A percentile compares a stretch with the other conserved stretches of the same genome.
Evolutionary conservation across 2,888 invertebrate genomes (phyloP).

Genomic region (Thecophora atra): DNA sequence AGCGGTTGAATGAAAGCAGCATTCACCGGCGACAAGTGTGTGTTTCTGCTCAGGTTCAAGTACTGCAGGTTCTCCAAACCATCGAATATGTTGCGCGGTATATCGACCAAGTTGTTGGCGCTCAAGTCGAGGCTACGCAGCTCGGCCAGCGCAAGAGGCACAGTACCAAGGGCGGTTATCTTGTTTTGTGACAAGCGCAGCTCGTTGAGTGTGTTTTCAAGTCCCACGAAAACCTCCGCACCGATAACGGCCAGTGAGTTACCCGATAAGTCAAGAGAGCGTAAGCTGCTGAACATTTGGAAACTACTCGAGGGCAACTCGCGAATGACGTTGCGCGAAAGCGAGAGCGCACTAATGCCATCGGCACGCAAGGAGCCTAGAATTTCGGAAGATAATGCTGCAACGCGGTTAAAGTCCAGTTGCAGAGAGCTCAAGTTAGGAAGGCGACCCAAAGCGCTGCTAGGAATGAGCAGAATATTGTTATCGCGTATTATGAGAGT

Average conservation of each 20-base stretch:
- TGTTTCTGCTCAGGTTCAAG: conserved; percentile 81
- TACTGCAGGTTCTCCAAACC: conserved; percentile 74
- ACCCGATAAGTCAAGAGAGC: conserved; percentile 79
- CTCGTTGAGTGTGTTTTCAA: conserved; percentile 77
- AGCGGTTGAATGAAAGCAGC: conserved; percentile 77
- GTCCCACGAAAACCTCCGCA: conserved; percentile 78
- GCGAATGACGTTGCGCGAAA: conserved; percentile 86
- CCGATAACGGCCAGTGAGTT: conserved; percentile 79
- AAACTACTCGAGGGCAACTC: conserved; percentile 85
- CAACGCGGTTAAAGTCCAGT: conserved; percentile 86
- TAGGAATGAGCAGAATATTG: conserved; percentile 85
- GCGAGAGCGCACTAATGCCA: conserved; percentile 75
- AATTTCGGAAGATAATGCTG: conserved; percentile 83
- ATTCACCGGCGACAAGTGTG: conserved; percentile 73
- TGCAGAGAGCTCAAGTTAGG: conserved; percentile 78
- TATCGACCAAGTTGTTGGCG: conserved; percentile 79
- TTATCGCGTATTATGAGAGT: conserved; percentile 85
- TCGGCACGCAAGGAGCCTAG: conserved; percentile 76
- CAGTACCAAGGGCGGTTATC: conserved; percentile 74
- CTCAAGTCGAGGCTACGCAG: conserved; percentile 80
- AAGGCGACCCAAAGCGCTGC: conserved; percentile 82
- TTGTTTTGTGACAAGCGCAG: conserved; percentile 80
- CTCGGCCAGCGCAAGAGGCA: conserved; percentile 72
- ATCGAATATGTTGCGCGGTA: conserved; percentile 75
- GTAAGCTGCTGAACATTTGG: conserved; percentile 77